Evolutionary conservation across 2,113 vertebrate genomes (phyloP).

Genomic region (Mastomys natalensis): DNA sequence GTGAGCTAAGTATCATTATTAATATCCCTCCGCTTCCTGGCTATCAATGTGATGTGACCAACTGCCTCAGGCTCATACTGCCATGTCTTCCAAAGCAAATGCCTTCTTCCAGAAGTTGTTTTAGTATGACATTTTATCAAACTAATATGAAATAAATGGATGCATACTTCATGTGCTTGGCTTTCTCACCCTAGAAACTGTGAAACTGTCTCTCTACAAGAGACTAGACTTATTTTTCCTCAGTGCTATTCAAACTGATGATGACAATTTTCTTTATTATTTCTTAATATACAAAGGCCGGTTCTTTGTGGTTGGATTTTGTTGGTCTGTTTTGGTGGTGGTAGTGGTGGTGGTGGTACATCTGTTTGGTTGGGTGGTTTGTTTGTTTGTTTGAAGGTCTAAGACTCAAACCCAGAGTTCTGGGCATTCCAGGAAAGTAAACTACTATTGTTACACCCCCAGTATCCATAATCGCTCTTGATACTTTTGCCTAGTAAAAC

Average conservation of each 20-base stretch:
- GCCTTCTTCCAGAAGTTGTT: background rate
- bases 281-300: background rate
- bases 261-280: background rate
- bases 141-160: background rate
- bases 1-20: background rate
- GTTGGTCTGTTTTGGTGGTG: background rate
- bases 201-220: background rate
- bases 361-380: no score
- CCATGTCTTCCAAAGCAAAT: background rate
- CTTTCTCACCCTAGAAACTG: background rate
- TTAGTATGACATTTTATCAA: background rate
- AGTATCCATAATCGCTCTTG: background rate
- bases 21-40: background rate
- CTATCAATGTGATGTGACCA: no score
- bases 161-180: rapidly evolving
- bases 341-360: no score
- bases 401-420: background rate
- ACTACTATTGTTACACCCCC: background rate
- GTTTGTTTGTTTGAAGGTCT: background rate
- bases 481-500: background rate
- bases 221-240: background rate
- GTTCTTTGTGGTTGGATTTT: background rate
- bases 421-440: background rate
- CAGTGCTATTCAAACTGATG: background rate
- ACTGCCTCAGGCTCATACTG: no score